Evolutionary conservation across 2,888 invertebrate genomes (phyloP).

Genomic region (Digitonthophagus gazella): DNA sequence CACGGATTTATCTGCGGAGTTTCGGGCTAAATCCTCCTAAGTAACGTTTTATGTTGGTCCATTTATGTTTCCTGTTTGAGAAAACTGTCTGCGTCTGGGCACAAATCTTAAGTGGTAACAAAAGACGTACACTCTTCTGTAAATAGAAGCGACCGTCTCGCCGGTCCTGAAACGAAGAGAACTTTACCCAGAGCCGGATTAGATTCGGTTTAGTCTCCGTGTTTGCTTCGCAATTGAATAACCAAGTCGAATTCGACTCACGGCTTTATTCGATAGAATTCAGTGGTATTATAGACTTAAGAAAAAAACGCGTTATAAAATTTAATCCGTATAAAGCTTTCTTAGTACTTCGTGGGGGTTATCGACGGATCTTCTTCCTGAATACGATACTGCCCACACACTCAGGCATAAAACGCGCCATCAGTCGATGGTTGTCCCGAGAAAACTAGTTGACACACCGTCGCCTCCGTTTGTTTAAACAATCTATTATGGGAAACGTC

Average conservation of each 20-base stretch:
- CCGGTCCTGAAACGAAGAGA: background rate
- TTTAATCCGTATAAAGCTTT: no score
- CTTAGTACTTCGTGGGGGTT: no score
- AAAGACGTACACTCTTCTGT: slow-evolving; percentile 22
- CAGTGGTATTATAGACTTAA: background rate
- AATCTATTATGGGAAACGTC: slow-evolving; percentile 31
- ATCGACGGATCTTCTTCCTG: background rate
- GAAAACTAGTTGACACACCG: slow-evolving; percentile 6
- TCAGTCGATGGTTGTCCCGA: background rate
- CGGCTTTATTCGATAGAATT: background rate
- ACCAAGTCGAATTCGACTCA: background rate
- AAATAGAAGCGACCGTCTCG: slow-evolving; percentile 17
- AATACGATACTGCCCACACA: background rate
- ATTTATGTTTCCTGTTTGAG: slow-evolving; percentile 20
- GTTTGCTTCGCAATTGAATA: background rate
- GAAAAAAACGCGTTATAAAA: background rate
- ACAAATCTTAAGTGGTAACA: slow-evolving; percentile 25
- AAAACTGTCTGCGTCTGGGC: slow-evolving; percentile 14
- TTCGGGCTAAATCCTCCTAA: slow-evolving; percentile 18
- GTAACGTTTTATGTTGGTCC: slow-evolving; percentile 22
- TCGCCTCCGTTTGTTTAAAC: slow-evolving; percentile 27
- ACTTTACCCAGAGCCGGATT: background rate
- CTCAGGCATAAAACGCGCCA: no score
- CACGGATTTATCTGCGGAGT: slow-evolving; percentile 16
- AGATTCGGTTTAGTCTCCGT: background rate